Conservation (phyloP, 2,888 invertebrate species). For the Eupithecia subfuscata region DNA sequence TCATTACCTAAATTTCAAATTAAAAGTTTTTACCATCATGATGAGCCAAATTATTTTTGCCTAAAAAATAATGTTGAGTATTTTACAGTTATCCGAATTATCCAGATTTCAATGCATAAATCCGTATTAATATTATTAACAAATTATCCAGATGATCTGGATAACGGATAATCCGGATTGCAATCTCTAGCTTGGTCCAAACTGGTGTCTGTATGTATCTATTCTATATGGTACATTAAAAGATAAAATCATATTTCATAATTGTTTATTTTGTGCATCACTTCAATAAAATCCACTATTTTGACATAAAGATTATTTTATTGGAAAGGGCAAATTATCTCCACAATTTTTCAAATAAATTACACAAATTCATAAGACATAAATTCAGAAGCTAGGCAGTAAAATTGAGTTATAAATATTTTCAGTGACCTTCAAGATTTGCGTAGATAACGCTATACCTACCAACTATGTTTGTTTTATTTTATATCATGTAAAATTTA, state of each 20-base stretch:
- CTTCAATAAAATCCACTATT: constrained; percentile 70
- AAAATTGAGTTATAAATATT: constrained; percentile 44
- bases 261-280: constrained; percentile 83
- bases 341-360: constrained; percentile 57
- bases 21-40: too few relatives aligned
- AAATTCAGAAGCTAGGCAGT: constrained; percentile 66
- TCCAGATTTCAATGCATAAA: too few relatives aligned
- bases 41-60: too few relatives aligned
- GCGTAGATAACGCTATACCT: background rate
- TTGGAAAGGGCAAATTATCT: constrained; percentile 66
- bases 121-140: too few relatives aligned
- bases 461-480: background rate
- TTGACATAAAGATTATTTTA: constrained; percentile 68
- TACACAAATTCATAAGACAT: constrained; percentile 76
- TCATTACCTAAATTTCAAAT: too few relatives aligned
- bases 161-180: too few relatives aligned
- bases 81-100: too few relatives aligned
- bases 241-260: constrained; percentile 32
- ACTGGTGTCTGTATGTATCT: too few relatives aligned
- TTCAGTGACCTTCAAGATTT: background rate
- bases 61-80: too few relatives aligned
- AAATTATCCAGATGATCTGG: too few relatives aligned
- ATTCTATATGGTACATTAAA: background rate
- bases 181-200: too few relatives aligned
- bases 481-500: background rate